Base-by-base conservation (phyloP, 2,888 invertebrate genomes). In the Melanchra persicariae region DNA sequence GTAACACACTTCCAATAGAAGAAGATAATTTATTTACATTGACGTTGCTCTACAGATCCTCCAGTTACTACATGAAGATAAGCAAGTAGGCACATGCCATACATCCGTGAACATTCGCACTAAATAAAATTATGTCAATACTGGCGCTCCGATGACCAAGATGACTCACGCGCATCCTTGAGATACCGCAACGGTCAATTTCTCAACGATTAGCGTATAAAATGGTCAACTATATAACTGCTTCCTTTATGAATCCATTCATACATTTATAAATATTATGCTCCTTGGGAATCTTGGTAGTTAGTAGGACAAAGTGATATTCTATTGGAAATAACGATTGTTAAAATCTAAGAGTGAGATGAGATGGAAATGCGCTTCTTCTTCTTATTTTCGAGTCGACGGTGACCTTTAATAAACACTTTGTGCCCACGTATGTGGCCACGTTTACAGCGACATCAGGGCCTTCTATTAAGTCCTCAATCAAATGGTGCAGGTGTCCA, bases 141-240 rank as follows among this genome's bases (percentile, higher is more conserved):
- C 52, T 7, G 47, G 45, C 65, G 51, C 45, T 58, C 57, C 72
- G 67, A 69, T 77, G 76, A 66, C 74, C 68, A 37, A 17, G 17
- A 34, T 83, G 84, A 80, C 57, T 80, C 77, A 70, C 68, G 59
- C 71, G 69, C 70, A 83, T 84, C 87, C 87, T 90, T 89, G 87
- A 86, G 71, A 90, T 91, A 83, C 84, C 89, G 78, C 62, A 78
- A 71, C 88, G 87, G 88, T 90, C 89, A 88, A 85, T 86, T 87
- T 89, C 88, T 77, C 47, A 17, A 68, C 60, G 66, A 66, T 79
- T 72, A 66, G 63, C 63, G 67, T 71, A 51, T 59, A 70, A 51
- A n/a, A 34, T 66, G 66, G n/a, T n/a, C n/a, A n/a, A 82, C 66
- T 51, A 78, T 62, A 70, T 66, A 5, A 34, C 34, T 34, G n/a